Evolutionary conservation across 2,888 invertebrate species (phyloP).

Genomic region (Cartodere bifasciata): DNA sequence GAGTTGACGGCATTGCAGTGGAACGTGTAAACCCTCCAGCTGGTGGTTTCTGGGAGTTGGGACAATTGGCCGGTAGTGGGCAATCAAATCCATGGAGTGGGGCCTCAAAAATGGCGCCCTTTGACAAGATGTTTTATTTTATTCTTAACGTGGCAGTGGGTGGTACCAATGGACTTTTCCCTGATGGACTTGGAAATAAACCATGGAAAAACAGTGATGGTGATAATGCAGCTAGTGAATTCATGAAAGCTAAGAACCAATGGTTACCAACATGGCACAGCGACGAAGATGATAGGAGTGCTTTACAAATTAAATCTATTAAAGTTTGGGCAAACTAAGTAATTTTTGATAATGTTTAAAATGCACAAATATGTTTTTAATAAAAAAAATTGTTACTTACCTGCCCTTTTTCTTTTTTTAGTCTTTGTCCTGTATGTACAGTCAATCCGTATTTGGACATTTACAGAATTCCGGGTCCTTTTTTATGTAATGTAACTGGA

Average conservation of each 20-base stretch:
- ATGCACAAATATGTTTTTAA: too few species aligned
- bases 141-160: constrained; percentile 56
- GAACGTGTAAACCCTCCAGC: constrained; percentile 38
- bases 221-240: constrained; percentile 40
- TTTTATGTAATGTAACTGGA: too few species aligned
- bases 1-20: constrained; percentile 38
- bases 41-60: constrained; percentile 53
- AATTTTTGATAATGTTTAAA: too few species aligned
- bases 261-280: constrained; percentile 50
- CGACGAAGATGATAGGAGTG: constrained; percentile 39
- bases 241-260: constrained; percentile 43
- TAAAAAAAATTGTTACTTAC: too few species aligned
- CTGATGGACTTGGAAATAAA: constrained; percentile 44
- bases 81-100: constrained; percentile 43
- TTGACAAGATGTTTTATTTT: constrained; percentile 52
- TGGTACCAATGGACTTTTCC: constrained; percentile 50
- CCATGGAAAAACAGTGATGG: constrained; percentile 42
- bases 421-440: too few species aligned
- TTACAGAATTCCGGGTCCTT: too few species aligned
- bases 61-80: constrained; percentile 39
- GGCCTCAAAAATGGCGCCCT: constrained; percentile 48
- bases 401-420: too few species aligned
- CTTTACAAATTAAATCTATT: constrained; percentile 54
- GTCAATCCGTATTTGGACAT: too few species aligned
- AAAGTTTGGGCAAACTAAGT: constrained; percentile 42